Base-by-base conservation (phyloP, 2,113 vertebrate genomes). In the Nothobranchius kuhntae region DNA sequence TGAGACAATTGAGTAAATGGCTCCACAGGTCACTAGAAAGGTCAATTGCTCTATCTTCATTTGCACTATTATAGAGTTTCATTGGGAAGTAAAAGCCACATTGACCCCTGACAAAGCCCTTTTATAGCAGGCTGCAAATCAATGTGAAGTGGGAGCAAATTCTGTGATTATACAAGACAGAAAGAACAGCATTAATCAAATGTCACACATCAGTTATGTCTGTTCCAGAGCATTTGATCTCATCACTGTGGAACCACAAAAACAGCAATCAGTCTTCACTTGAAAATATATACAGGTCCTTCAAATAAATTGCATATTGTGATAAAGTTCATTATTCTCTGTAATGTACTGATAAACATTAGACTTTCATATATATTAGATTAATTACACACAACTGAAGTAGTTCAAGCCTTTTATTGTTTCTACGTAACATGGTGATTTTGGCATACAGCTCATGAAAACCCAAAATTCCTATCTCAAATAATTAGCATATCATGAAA, bases 21-120 rank as follows among this genome's bases (percentile, higher is more conserved):
- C 47, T 53, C 55, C 11, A 12, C 1, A 12, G 57, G 52, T 63
- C 72, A 81, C 57, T 62, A 61, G 60, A 10, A 47, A 24, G 65
- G 14, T 26, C 46, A 57, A 61, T 82, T 73, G 55, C 35, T 73
- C 73, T 61, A 59, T 80, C 83, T 82, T 86, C 67, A 83, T 88
- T 81, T 83, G 53, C 55, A 59, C 61, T 36, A 72, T 82, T 78
- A 74, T 50, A 60, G 26, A 73, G 30, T 65, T 77, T 60, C 61
- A 86, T 80, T 78, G 76, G 73, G 45, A 66, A 64, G 56, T 77
- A 85, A 86, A 83, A 73, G 67, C 67, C 72, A 85, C 67, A 71
- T 57, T 81, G 67, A 83, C 81, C 68, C 65, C 65, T 53, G 69
- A 70, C 54, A 78, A 81, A 83, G 47, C 67, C 36, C 62, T 35